Evolutionary conservation across 2,888 invertebrate genomes (phyloP), one percentile per base, ranked within the genome.

Genomic region (Chymomyza fuscimana): DNA sequence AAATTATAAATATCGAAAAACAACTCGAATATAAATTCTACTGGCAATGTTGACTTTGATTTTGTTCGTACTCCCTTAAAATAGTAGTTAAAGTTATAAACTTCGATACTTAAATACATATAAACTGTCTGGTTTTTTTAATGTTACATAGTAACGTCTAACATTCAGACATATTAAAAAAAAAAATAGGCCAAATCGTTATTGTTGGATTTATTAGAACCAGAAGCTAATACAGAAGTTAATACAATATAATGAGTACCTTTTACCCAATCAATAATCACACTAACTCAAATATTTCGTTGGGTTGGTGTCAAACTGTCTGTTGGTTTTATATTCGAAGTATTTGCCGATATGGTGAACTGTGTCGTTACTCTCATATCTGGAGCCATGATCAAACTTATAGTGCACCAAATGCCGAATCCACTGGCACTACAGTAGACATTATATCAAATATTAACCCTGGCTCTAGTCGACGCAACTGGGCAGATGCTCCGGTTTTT

Each of bases 401-500:
- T 82, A 84, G 64, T 68, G 62, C 60, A 69, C 56, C 59, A 66
- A 40, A 25, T 51, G 25, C 19, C 12, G 40, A 46, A 12, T 12
- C 25, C 61, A 36, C 22, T 62, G 66, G 63, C 59, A 58, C 66
- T 77, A 63, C 58, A 61, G 59, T 65, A 64, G 58, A 62, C 12
- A 46, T 79, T 58, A 61, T 65, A 65, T 40, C 7, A 5, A 22
- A 68, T 68, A 29, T 75, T n/a, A 79, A 80, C 16, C 86, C 89
- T n/a, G 82, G 85, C 25, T 87, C 88, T 29, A 91, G 89, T 70
- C 84, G 69, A 7, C 71, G 77, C 5, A 40, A 89, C 73, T 91
- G 92, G 92, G 90, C 67, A 4, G 89, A 91, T 77, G 91, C 91
- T 19, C 91, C 92, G 10, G 76, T 88, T 54, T 91, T 91, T 81